phyloP scores from a whole-genome alignment of 1,140 invertebrate genomes.

The Drosophila carrolli region DNA sequence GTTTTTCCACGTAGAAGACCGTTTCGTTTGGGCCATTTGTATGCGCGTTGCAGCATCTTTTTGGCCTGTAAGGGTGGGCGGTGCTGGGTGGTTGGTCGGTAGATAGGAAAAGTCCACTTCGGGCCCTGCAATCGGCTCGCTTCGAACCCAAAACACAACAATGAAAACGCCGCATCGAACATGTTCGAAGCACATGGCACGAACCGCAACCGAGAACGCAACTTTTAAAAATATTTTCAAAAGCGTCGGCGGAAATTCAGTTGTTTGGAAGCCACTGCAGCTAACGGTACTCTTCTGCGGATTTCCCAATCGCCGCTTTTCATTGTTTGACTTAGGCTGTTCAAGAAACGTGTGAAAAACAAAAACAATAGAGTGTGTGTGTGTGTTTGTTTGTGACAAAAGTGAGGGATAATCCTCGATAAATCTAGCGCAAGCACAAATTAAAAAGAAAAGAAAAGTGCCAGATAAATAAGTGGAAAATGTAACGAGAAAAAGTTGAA shows the following conservation, averaged over 20 bases:
- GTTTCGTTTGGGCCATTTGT: constrained; percentile 43
- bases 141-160: constrained; percentile 77
- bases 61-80: neutral
- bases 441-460: constrained; percentile 38
- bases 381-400: constrained; percentile 38
- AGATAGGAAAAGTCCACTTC: constrained; percentile 9
- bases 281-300: constrained; percentile 61
- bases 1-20: constrained; percentile 19
- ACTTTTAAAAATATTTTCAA: constrained; percentile 40
- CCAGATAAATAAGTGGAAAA: constrained; percentile 35
- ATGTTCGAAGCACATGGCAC: constrained; percentile 74
- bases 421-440: constrained; percentile 37
- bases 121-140: constrained; percentile 28
- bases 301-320: constrained; percentile 14
- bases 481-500: constrained; percentile 9
- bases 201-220: constrained; percentile 36
- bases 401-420: constrained; percentile 29
- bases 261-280: constrained; percentile 72
- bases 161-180: constrained; percentile 57
- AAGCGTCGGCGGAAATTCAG: constrained; percentile 51
- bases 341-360: constrained; percentile 49
- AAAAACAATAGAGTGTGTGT: constrained; percentile 28
- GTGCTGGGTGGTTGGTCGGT: neutral
- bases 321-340: constrained; percentile 18
- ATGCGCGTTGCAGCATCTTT: constrained; percentile 46